A percentile compares a stretch with the other conserved stretches of the same genome.
Evolutionary conservation across 2,888 invertebrate genomes (phyloP).

Genomic region (Ophion ventricosus): DNA sequence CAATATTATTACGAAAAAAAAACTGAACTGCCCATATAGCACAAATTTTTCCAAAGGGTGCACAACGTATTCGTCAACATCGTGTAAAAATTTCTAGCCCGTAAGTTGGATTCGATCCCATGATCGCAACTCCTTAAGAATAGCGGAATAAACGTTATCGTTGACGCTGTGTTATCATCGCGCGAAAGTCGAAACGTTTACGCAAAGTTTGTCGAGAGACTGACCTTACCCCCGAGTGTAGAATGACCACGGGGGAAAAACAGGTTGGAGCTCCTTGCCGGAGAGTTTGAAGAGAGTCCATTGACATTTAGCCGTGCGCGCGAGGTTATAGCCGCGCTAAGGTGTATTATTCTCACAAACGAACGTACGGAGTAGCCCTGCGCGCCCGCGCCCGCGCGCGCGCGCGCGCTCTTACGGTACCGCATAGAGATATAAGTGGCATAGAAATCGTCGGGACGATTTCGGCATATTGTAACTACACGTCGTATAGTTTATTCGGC

Average conservation of each 20-base stretch:
- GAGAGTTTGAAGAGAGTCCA: conserved; percentile 63
- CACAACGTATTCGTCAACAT: too few species aligned
- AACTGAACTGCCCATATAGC: too few species aligned
- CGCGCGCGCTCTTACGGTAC: background rate
- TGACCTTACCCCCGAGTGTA: background rate
- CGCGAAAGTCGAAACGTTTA: background rate
- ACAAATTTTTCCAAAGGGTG: too few species aligned
- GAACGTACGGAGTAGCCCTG: background rate
- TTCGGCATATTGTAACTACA: conserved; percentile 6
- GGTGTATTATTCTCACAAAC: conserved; percentile 13
- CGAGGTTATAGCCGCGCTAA: conserved; percentile 1
- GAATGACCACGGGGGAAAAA: conserved; percentile 31
- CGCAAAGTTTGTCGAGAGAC: background rate
- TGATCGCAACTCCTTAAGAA: too few species aligned
- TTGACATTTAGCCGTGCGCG: conserved; percentile 56
- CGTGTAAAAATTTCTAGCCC: too few species aligned
- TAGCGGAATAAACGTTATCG: too few species aligned
- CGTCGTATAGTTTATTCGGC: conserved; percentile 6
- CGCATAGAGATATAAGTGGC: conserved; percentile 19
- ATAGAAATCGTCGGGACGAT: conserved; percentile 19
- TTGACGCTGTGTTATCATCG: too few species aligned
- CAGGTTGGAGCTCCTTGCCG: conserved; percentile 48
- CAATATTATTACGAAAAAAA: too few species aligned
- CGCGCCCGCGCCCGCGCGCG: background rate
- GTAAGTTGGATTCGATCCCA: too few species aligned